Base-by-base conservation (phyloP, 2,113 vertebrate species). In the Nannospalax galili region DNA sequence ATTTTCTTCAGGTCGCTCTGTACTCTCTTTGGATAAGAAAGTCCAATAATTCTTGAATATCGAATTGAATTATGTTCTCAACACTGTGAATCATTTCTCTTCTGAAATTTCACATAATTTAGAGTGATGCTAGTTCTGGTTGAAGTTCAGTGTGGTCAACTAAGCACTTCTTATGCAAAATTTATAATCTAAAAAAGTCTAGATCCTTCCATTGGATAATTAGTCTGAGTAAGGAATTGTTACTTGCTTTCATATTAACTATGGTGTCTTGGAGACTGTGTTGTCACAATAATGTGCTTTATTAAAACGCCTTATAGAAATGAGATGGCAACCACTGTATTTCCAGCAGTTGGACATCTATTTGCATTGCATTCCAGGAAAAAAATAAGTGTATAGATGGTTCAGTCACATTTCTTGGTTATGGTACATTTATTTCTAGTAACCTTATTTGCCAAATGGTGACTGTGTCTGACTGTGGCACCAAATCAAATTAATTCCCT, bases 1-100 rank as follows among this genome's bases (percentile, higher is more conserved):
- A 80, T 96, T 95, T 92, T 91, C 56, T 58, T 84, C 56, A 96
- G 92, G 32, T 70, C 75, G 7, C 30, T 84, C 42, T 92, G 48
- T 52, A 89, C 70, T 93, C 56, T 93, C 48, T 91, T 70, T 37
- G 77, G 40, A 40, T 79, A 15, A 65, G 52, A 93, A 11, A 65
- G 19, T 52, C n/a, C 67, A 90, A 30, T 72, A 40, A 75, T 52
- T 15, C 16, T 75, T 42, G 72, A 60, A 72, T 45, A 65, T 14
- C 7, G 64, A 90, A 93, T 7, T 77, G 67, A 94, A n/a, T 67
- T 64, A 8, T 65, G 28, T 77, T 84, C 10, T 93, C 70, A 91
- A 45, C 7, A 74, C 86, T 28, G 28, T 14, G 84, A 52, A 48
- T 60, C 28, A 28, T 40, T 95, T 77, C 42, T 48, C 4, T 93